A percentile compares a stretch with the other conserved stretches of the same genome.
phyloP scores from a whole-genome alignment of 2,797 vertebrate genomes.

The Etheostoma nigrum region DNA sequence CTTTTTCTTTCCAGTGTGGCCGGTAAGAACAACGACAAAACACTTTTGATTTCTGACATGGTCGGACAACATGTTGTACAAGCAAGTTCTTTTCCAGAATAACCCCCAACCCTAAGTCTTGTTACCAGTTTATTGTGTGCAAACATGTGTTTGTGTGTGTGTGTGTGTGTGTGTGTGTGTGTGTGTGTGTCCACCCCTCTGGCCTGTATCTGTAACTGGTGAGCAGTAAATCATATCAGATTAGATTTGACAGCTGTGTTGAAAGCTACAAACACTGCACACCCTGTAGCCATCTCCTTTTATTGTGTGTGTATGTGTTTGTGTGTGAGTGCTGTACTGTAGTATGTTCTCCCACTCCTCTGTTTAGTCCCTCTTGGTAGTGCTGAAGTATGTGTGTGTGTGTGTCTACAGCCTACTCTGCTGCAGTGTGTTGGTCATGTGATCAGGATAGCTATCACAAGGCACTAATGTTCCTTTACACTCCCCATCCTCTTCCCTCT shows the following conservation, averaged over 20 bases:
- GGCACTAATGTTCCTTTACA: slow-evolving; percentile 42
- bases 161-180: slow-evolving; percentile 24
- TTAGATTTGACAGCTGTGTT: slow-evolving; percentile 69
- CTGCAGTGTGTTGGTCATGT: slow-evolving; percentile 61
- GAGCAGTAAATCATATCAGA: slow-evolving; percentile 61
- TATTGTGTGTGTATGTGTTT: slow-evolving; percentile 8
- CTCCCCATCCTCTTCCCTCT: neutral
- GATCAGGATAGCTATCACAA: slow-evolving; percentile 42
- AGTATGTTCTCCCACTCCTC: slow-evolving; percentile 7
- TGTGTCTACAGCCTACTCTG: slow-evolving; percentile 28
- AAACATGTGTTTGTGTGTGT: neutral
- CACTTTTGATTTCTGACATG: neutral
- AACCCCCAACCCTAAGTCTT: neutral
- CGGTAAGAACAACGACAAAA: neutral
- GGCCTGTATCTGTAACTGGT: slow-evolving; percentile 59
- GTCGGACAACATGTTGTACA: neutral
- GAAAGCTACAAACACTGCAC: slow-evolving; percentile 60
- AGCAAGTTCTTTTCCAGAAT: neutral
- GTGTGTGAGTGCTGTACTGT: neutral
- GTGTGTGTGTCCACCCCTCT: slow-evolving; percentile 20
- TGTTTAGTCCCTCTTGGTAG: slow-evolving; percentile 12
- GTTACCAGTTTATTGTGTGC: neutral
- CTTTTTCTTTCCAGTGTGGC: neutral
- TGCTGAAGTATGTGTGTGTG: slow-evolving; percentile 33
- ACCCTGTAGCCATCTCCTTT: slow-evolving; percentile 46